These are phyloP conservation scores for Champsocephalus gunnari DNA, from an alignment of 2,797 vertebrate genomes.

Conservation along the genomic window DNA sequence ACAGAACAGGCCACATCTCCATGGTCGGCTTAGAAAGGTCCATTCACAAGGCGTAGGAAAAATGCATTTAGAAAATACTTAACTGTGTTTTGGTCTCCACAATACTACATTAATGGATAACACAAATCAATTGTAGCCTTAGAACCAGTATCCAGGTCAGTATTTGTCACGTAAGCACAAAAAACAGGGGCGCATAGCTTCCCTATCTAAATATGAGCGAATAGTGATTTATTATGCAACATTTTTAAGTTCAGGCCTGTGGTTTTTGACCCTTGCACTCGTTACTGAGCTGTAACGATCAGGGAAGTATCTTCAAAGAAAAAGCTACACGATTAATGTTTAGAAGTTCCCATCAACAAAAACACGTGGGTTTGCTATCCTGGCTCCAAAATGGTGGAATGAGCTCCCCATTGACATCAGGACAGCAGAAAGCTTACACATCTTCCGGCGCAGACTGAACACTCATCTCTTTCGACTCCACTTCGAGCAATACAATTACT, in stretches of 20 bases:
- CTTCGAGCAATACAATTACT: no score
- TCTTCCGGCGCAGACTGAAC: no score
- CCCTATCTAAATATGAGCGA: neutral
- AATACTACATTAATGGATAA: neutral
- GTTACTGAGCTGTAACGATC: conserved; percentile 1
- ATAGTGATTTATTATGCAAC: neutral
- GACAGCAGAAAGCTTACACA: no score
- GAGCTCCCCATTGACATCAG: no score
- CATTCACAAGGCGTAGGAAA: neutral
- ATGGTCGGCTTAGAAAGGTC: neutral
- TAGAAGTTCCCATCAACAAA: no score
- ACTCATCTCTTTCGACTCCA: no score
- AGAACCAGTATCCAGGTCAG: neutral
- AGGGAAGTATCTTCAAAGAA: neutral
- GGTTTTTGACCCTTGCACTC: conserved; percentile 15
- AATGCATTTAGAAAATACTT: neutral
- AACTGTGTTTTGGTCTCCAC: no score
- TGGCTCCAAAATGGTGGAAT: no score
- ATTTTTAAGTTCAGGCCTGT: neutral
- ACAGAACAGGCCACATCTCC: neutral
- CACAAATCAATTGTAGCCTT: neutral
- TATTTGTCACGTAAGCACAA: neutral
- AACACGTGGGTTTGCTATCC: no score
- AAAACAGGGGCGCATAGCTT: neutral
- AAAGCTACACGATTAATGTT: neutral